These are phyloP conservation scores for Champsocephalus esox DNA, from an alignment of 2,797 vertebrate genomes.

Conservation along the genomic window DNA sequence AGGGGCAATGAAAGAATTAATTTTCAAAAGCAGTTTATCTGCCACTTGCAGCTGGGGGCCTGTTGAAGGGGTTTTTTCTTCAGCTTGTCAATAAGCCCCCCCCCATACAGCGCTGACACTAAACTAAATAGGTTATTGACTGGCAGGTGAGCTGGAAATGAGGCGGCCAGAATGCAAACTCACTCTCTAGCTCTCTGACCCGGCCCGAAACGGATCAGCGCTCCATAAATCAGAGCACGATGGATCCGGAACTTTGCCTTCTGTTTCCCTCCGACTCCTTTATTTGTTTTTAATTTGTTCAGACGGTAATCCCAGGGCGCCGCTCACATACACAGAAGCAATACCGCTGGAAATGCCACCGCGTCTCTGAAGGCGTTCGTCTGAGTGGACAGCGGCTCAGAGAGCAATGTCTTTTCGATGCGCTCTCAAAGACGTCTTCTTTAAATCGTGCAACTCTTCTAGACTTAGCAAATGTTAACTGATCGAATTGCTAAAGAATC, in stretches of 20 bases:
- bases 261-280: conserved; percentile 85
- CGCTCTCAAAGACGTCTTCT: no score
- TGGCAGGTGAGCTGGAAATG: conserved; percentile 85
- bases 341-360: conserved; percentile 70
- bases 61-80: conserved; percentile 83
- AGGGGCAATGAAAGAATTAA: conserved; percentile 80
- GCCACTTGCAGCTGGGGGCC: conserved; percentile 88
- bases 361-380: conserved; percentile 49
- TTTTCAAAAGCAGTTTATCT: conserved; percentile 94
- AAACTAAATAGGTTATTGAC: conserved; percentile 99
- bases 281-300: conserved; percentile 97
- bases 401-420: neutral
- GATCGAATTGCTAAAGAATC: no score
- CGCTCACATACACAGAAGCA: conserved; percentile 79
- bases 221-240: conserved; percentile 91
- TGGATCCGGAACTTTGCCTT: conserved; percentile 87
- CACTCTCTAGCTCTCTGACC: conserved; percentile 79
- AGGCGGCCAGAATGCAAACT: conserved; percentile 82
- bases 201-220: conserved; percentile 87
- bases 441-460: no score
- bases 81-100: conserved; percentile 90
- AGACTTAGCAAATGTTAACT: no score
- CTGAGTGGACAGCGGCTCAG: conserved; percentile 11
- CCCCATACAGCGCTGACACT: conserved; percentile 88
- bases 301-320: conserved; percentile 87